A percentile compares a stretch with the other conserved stretches of the same genome.
These are phyloP conservation scores for Laspeyria flexula DNA, from an alignment of 2,888 invertebrate genomes.

Conservation along the genomic window DNA sequence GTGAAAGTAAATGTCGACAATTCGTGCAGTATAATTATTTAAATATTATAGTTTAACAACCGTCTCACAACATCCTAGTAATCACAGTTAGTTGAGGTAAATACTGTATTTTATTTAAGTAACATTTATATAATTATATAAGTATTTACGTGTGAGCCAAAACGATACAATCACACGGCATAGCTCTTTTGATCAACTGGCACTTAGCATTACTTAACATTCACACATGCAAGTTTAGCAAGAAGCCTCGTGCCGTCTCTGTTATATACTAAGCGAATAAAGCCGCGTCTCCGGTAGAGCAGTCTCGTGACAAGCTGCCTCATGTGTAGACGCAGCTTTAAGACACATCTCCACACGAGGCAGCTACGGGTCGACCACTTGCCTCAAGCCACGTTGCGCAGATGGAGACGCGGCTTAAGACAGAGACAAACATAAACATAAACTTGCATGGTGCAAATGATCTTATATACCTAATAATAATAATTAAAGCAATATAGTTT, in stretches of 20 bases:
- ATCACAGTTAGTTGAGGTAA: constrained; percentile 84
- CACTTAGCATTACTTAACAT: constrained; percentile 42
- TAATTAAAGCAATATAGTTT: constrained; percentile 49
- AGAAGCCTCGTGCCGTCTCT: background rate
- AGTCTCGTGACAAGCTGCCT: no score
- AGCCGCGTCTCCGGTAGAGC: no score
- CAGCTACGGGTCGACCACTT: no score
- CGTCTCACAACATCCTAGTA: constrained; percentile 64
- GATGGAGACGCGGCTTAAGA: no score
- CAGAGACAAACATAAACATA: no score
- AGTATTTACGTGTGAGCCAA: constrained; percentile 42
- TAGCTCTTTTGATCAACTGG: constrained; percentile 55
- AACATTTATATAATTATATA: constrained; percentile 48
- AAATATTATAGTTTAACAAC: constrained; percentile 55
- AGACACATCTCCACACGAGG: no score
- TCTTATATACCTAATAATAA: constrained; percentile 22
- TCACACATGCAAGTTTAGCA: background rate
- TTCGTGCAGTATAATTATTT: constrained; percentile 35
- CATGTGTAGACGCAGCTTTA: no score
- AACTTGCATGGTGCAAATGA: background rate
- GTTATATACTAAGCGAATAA: no score
- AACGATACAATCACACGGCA: constrained; percentile 44
- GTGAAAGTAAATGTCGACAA: constrained; percentile 10
- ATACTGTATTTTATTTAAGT: constrained; percentile 66
- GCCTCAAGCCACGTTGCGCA: no score